A percentile compares a stretch with the other conserved stretches of the same genome.
Evolutionary conservation across 2,113 vertebrate genomes (phyloP).

Genomic region (Paramisgurnus dabryanus): DNA sequence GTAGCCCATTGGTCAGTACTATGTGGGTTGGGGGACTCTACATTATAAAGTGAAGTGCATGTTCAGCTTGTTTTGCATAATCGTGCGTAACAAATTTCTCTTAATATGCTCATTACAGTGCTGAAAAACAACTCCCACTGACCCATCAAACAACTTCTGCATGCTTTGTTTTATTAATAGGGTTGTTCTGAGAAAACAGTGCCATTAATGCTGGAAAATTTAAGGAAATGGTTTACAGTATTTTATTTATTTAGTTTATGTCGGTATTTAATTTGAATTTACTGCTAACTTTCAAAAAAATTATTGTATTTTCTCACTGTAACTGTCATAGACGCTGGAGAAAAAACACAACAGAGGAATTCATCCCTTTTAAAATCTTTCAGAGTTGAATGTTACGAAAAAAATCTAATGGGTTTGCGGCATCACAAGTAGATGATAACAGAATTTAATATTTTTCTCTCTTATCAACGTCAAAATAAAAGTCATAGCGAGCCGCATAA

Average conservation of each 20-base stretch:
- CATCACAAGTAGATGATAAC: too few relatives aligned
- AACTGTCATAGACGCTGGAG: neutral
- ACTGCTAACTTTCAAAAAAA: neutral
- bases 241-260: neutral
- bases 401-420: too few relatives aligned
- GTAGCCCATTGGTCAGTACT: neutral
- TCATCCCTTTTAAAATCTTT: too few relatives aligned
- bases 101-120: neutral
- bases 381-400: too few relatives aligned
- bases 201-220: conserved; percentile 11
- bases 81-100: neutral
- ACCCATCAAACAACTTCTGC: conserved; percentile 2
- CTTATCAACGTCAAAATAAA: too few relatives aligned
- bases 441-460: too few relatives aligned
- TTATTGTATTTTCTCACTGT: neutral
- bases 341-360: too few relatives aligned
- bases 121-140: conserved; percentile 5
- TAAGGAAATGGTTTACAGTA: neutral
- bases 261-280: neutral
- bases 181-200: neutral
- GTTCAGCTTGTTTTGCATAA: conserved; percentile 9
- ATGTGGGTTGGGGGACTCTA: conserved; percentile 2
- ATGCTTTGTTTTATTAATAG: conserved; percentile 1
- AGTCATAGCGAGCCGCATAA: neutral
- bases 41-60: conserved; percentile 1